Evolutionary conservation across 2,113 vertebrate species (phyloP), one percentile per base, ranked within the genome.

Genomic region (Callipepla californica): DNA sequence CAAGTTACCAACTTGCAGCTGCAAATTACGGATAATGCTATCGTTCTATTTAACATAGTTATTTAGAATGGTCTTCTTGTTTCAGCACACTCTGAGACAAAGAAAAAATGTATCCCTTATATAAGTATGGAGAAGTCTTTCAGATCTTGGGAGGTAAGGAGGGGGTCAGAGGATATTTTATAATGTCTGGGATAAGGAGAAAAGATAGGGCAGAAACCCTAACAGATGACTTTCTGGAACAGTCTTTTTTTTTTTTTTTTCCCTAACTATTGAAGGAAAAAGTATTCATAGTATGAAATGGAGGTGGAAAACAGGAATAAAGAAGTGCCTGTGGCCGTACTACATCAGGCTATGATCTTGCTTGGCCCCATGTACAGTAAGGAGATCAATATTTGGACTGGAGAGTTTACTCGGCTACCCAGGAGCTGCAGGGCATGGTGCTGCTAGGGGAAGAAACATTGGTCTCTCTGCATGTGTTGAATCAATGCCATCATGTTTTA

Each of bases 351-450:
- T 91, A 74, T 40, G 70, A 42, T 67, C n/a, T n/a, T 67, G 53
- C n/a, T 44, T 51, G 12, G 59, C 70, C 63, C 16, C 0, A 0
- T 32, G 51, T 51, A 40, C 32, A 78, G 45, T 38, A 0, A 0
- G 80, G 50, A 67, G 59, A 73, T 21, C 62, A 38, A 36, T 48
- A 61, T 59, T 38, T 61, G 74, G 17, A 2, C 75, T 36, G 62
- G 8, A 50, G 42, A 51, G 18, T 53, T 61, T n/a, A 53, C 23
- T n/a, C 0, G 1, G 28, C 36, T 1, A 1, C 74, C 28, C 2
- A 0, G 40, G 68, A 76, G 55, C 65, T 70, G 53, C 13, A 50
- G n/a, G 40, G 63, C 9, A 10, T 10, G 16, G 42, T 23, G 21
- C 40, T 59, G 58, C 63, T 75, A 75, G 25, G 57, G 40, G 80